Base-by-base conservation (phyloP, 2,888 invertebrate species). In the Andrena dorsata region DNA sequence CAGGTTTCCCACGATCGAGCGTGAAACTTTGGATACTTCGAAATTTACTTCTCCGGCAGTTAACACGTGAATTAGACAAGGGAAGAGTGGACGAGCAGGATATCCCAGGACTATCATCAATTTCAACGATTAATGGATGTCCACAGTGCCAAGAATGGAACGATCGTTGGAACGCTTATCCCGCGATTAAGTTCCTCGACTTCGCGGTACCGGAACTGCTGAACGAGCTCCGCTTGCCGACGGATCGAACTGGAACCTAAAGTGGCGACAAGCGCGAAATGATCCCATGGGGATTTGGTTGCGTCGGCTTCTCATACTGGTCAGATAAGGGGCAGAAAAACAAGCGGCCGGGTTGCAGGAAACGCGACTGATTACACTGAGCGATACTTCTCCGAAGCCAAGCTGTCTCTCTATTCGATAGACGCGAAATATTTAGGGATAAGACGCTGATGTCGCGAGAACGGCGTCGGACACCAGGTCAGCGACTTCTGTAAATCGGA, bases 401-500 rank as follows among this genome's bases (percentile, higher is more conserved):
- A 10, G 20, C 10, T 30, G 20, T 13, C n/a, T 16, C 61, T 28
- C 61, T 68, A 56, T 68, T 79, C 30, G 75, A 76, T 64, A 53
- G 66, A 66, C 65, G 64, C 4, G 13, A 81, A 81, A 85, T 82
- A 79, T 75, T 76, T 51, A 64, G 68, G 58, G 64, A 32, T 28
- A 56, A 69, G 60, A 49, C 61, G 78, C 74, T 79, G 85, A 76
- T 68, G 6, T 5, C 35, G 60, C 35, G 65, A 70, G 65, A 79
- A 60, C 23, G 26, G 20, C 41, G 61, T 41, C 63, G 80, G 74
- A 70, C 60, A 72, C 76, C 70, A 32, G 76, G 64, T 79, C 78
- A 83, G 76, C 83, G 70, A 64, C 71, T 85, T 83, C 74, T 56
- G 73, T 77, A 83, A 87, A 78, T 77, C 65, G 83, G 83, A 77